A percentile compares a stretch with the other conserved stretches of the same genome.
phyloP scores from a whole-genome alignment of 2,888 invertebrate species.

The Drosophila subquinaria region DNA sequence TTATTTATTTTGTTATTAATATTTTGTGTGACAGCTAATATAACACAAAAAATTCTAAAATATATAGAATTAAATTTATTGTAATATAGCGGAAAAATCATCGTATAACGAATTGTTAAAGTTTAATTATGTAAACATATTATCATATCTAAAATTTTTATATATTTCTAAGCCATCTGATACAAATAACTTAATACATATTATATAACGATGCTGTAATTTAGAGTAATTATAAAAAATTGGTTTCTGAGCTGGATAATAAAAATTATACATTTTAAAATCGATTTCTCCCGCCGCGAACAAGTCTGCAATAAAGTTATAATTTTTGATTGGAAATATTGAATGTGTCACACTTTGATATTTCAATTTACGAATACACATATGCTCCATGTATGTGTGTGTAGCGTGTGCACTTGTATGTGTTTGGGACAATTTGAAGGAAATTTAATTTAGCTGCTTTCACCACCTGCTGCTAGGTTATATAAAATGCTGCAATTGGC shows the following conservation, averaged over 20 bases:
- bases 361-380: conserved; percentile 1
- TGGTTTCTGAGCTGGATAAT: not conserved
- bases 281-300: not conserved
- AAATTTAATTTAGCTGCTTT: conserved; percentile 49
- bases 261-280: not conserved
- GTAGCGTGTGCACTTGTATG: conserved; percentile 9
- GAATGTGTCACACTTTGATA: conserved; percentile 25
- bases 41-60: not conserved
- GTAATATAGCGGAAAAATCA: too few relatives aligned
- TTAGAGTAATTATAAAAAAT: too few relatives aligned
- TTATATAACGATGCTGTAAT: not conserved
- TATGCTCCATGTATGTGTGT: not conserved
- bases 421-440: conserved; percentile 17
- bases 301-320: conserved; percentile 10
- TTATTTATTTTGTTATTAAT: not conserved
- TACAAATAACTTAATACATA: not conserved
- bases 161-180: too few relatives aligned
- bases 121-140: too few relatives aligned
- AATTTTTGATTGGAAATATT: conserved; percentile 35
- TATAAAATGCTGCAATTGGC: conserved; percentile 41
- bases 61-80: not conserved
- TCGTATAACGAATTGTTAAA: too few relatives aligned
- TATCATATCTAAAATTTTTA: too few relatives aligned
- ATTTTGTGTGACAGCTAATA: too few relatives aligned
- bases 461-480: conserved; percentile 38